Evolutionary conservation across 1,140 invertebrate species (phyloP).

Genomic region (Conopomorpha cramerella): DNA sequence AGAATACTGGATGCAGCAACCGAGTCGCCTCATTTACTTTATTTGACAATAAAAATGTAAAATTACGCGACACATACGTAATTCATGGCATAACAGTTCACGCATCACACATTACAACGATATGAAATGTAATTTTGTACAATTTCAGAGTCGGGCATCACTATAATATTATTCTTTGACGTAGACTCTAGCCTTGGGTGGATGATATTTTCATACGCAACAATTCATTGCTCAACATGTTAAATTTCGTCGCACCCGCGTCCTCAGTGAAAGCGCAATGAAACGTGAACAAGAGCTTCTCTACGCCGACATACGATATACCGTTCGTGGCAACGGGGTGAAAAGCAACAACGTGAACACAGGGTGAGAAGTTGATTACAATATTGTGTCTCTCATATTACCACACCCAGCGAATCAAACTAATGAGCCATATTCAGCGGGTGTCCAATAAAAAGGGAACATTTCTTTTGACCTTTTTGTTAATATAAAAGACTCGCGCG

Average conservation of each 20-base stretch:
- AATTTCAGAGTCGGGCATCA: slow-evolving; percentile 6
- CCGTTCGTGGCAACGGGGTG: slow-evolving; percentile 7
- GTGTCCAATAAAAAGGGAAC: no score
- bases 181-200: slow-evolving; percentile 7
- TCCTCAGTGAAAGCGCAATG: no score
- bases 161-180: slow-evolving; percentile 13
- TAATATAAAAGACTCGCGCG: slow-evolving; percentile 30
- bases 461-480: slow-evolving; percentile 37
- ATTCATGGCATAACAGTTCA: no score
- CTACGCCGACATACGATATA: no score
- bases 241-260: no score
- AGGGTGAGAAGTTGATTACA: slow-evolving; percentile 36
- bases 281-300: no score
- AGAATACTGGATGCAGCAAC: no score
- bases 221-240: no score
- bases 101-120: slow-evolving; percentile 10
- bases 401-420: slow-evolving; percentile 32
- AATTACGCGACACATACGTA: no score
- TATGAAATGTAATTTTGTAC: slow-evolving; percentile 10
- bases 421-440: slow-evolving; percentile 53
- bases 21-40: no score
- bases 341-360: slow-evolving; percentile 20
- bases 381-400: slow-evolving; percentile 38
- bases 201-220: no score
- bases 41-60: no score